Percentiles rank a stretch among this genome's conserved stretches.
Conservation (phyloP, 2,113 vertebrate genomes). For the Elephantulus edwardii region DNA sequence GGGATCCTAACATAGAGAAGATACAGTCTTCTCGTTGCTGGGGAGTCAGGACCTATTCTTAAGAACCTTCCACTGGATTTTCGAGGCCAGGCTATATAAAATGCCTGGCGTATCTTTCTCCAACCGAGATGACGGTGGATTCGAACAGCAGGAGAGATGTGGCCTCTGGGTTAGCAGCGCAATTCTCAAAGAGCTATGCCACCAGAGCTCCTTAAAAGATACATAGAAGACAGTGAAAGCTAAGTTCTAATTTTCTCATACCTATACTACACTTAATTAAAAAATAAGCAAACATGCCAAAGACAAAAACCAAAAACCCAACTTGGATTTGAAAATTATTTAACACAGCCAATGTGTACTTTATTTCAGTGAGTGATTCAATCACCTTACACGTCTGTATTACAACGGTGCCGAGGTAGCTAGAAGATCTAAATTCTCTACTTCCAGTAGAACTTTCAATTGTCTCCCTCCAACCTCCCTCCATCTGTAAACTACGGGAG, state of each 20-base stretch:
- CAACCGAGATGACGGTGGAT: too few relatives aligned
- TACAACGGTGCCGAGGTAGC: neutral
- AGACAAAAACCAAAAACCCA: conserved; percentile 49
- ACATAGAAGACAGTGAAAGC: conserved; percentile 51
- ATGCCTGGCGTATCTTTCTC: too few relatives aligned
- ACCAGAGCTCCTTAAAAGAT: too few relatives aligned
- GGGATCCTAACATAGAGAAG: neutral
- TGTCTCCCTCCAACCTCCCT: neutral
- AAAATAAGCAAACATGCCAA: conserved; percentile 57
- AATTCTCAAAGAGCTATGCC: too few relatives aligned
- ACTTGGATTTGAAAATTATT: conserved; percentile 43
- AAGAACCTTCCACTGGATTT: too few relatives aligned
- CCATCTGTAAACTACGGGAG: neutral
- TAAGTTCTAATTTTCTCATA: conserved; percentile 35
- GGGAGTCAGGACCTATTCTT: too few relatives aligned
- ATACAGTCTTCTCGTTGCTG: too few relatives aligned
- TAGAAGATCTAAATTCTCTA: conserved; percentile 22
- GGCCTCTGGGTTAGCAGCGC: too few relatives aligned
- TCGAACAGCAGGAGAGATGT: too few relatives aligned
- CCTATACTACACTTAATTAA: conserved; percentile 47
- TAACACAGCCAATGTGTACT: conserved; percentile 25
- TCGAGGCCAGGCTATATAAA: too few relatives aligned
- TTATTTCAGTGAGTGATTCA: conserved; percentile 57
- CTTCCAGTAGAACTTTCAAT: conserved; percentile 38
- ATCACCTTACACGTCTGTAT: conserved; percentile 46